These are phyloP conservation scores for Anisognathus igniventris DNA, from an alignment of 2,797 vertebrate species.

Conservation along the genomic window DNA sequence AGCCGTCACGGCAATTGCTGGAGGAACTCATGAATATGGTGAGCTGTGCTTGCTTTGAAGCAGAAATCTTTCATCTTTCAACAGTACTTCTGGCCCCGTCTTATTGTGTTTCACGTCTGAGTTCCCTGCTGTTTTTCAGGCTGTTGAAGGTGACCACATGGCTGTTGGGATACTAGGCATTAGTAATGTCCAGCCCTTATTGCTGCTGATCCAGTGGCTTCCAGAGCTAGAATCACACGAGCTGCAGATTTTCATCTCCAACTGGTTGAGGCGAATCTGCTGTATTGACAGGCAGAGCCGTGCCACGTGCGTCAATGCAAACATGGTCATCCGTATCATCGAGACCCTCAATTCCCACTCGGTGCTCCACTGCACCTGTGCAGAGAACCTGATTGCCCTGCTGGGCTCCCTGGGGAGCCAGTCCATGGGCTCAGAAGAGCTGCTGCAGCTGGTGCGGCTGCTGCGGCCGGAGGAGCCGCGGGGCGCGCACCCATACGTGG, in stretches of 20 bases:
- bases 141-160: conserved; percentile 94
- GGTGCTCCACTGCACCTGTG: conserved; percentile 80
- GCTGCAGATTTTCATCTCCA: conserved; percentile 90
- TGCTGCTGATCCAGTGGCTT: conserved; percentile 94
- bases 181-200: conserved; percentile 92
- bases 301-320: conserved; percentile 90
- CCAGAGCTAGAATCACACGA: conserved; percentile 89
- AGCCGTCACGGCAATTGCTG: conserved; percentile 87
- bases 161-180: conserved; percentile 94
- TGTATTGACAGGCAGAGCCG: conserved; percentile 92
- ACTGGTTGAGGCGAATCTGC: conserved; percentile 91
- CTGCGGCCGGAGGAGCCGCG: conserved; percentile 80
- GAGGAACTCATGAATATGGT: conserved; percentile 99
- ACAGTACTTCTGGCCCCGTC: neutral
- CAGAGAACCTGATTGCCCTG: conserved; percentile 88
- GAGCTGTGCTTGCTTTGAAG: conserved; percentile 57
- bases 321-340: conserved; percentile 85
- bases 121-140: conserved; percentile 76
- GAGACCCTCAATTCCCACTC: conserved; percentile 78
- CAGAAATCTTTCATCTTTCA: neutral
- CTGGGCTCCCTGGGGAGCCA: conserved; percentile 91
- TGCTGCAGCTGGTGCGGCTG: conserved; percentile 83
- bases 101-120: neutral
- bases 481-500: conserved; percentile 80
- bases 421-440: conserved; percentile 87